These are phyloP conservation scores for Menidia menidia DNA, from an alignment of 2,797 vertebrate genomes.

Conservation along the genomic window DNA sequence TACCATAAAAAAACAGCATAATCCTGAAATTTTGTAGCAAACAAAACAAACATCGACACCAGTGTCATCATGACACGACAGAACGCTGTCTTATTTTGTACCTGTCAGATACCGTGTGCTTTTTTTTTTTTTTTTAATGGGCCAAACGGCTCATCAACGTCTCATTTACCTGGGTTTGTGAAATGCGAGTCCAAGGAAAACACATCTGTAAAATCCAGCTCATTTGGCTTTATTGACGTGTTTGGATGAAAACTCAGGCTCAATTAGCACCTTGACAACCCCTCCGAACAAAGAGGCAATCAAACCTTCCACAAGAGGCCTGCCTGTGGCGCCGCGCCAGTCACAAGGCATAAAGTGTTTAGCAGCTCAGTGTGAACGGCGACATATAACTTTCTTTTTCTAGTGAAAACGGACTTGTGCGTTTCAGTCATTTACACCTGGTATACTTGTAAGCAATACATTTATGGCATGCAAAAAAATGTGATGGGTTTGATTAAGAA, in stretches of 20 bases:
- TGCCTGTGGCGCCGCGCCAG: constrained; percentile 18
- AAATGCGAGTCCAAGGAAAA: constrained; percentile 24
- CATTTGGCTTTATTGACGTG: constrained; percentile 38
- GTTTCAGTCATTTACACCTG: constrained; percentile 1
- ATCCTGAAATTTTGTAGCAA: background rate
- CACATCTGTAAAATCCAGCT: constrained; percentile 32
- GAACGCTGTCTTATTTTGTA: background rate
- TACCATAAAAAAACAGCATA: background rate
- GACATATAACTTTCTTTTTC: constrained; percentile 1
- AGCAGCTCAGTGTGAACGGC: constrained; percentile 8
- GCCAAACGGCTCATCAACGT: constrained; percentile 22
- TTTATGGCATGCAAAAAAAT: background rate
- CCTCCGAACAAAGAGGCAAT: constrained; percentile 55
- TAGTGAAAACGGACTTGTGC: background rate
- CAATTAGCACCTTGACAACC: constrained; percentile 58
- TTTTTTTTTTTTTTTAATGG: constrained; percentile 10
- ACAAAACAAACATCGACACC: background rate
- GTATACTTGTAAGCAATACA: background rate
- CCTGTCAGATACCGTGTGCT: background rate
- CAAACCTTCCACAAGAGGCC: constrained; percentile 34
- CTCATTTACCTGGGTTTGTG: background rate
- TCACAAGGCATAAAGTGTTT: constrained; percentile 24
- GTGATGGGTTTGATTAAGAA: background rate
- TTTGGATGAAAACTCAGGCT: constrained; percentile 28
- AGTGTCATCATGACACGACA: constrained; percentile 1